Evolutionary conservation across 2,888 invertebrate genomes (phyloP), one percentile per base, ranked within the genome.

Genomic region (Carpatolechia fugitivella): DNA sequence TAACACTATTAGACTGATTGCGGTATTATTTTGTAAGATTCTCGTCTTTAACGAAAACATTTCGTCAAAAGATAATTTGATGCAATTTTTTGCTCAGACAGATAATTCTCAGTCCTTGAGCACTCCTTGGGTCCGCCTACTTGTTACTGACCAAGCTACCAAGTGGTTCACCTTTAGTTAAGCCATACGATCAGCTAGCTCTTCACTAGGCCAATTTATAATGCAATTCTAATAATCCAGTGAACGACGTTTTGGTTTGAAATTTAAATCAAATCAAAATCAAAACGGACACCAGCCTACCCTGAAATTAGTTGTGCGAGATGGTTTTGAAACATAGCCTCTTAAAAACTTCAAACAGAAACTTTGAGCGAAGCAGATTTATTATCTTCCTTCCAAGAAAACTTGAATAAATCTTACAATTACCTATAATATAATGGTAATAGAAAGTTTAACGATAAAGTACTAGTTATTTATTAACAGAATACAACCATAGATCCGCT

Each of bases 141-240:
- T 4, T 3, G 24, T 24, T 24, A 24, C 24, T 24, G 24, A 24
- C 24, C n/a, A n/a, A n/a, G n/a, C n/a, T 24, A 24, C 53, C 60
- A 59, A 63, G 64, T 65, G 55, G 75, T 73, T 78, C 63, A 79
- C 78, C 78, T 79, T 78, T 79, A 62, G 1, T 57, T 71, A 69
- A 68, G 66, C 63, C 69, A 70, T 64, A 35, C 55, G 54, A 51
- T 56, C 60, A 53, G 56, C 67, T 61, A 64, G 60, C 60, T 60
- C 56, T 57, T 54, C 24, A 53, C 40, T 57, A 51, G 63, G 44
- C 29, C 29, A n/a, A 6, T 24, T 24, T 24, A 6, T 24, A 24
- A 24, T 24, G 6, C 3, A 6, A 24, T 18, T 44, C 5, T 44
- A 44, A 29, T 44, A 44, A 13, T 6, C n/a, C 44, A 13, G 13